Conservation (phyloP, 2,888 invertebrate genomes). For the Acleris sparsana region DNA sequence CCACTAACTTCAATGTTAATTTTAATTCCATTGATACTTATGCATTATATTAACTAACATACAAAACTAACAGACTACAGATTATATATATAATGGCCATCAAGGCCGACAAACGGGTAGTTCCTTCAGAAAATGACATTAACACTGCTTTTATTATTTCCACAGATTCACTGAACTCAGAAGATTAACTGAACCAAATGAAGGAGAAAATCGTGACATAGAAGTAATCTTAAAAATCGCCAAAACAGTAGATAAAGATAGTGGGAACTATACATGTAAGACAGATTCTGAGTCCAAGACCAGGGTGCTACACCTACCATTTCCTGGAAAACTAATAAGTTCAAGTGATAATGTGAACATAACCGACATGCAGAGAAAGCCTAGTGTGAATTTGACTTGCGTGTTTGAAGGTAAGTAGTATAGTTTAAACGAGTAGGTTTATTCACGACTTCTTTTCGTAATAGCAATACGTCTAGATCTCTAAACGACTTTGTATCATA, state of each 20-base stretch:
- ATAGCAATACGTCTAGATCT: too few species aligned
- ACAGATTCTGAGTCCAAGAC: neutral
- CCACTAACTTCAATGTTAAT: too few species aligned
- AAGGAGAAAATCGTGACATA: conserved; percentile 35
- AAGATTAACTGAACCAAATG: conserved; percentile 39
- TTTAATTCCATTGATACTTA: too few species aligned
- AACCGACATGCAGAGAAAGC: too few species aligned
- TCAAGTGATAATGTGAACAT: neutral
- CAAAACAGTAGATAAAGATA: conserved; percentile 18
- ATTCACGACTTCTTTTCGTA: too few species aligned
- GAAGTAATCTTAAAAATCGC: conserved; percentile 38
- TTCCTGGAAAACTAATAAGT: neutral
- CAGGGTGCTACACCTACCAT: conserved; percentile 7
- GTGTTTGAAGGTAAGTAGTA: conserved; percentile 66
- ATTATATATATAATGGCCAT: too few species aligned
- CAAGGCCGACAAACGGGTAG: too few species aligned
- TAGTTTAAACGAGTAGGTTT: too few species aligned
- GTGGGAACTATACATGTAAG: conserved; percentile 19
- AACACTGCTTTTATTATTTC: neutral
- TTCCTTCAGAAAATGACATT: too few species aligned
- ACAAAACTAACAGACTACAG: too few species aligned
- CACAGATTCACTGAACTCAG: conserved; percentile 39
- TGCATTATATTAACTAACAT: too few species aligned
- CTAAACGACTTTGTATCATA: too few species aligned
- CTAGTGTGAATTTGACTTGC: conserved; percentile 57